Evolutionary conservation across 2,888 invertebrate genomes (phyloP).

Genomic region (Leucoptera coffeella): DNA sequence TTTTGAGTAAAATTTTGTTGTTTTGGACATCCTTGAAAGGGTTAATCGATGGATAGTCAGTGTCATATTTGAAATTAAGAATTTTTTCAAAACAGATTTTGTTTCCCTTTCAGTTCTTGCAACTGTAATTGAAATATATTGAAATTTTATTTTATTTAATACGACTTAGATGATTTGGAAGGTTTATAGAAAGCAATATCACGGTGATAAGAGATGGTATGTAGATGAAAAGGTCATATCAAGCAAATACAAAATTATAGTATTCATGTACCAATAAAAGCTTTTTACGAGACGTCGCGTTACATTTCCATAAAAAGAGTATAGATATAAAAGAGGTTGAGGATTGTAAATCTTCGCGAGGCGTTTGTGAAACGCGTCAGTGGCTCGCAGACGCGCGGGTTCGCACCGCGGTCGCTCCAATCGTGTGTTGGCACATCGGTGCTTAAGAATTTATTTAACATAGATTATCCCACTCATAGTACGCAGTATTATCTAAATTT

Average conservation of each 20-base stretch:
- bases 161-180: too few species aligned
- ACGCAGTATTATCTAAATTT: conserved; percentile 36
- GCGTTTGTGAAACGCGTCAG: too few species aligned
- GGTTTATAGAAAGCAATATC: conserved; percentile 45
- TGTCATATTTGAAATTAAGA: conserved; percentile 29
- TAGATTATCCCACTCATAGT: conserved; percentile 19
- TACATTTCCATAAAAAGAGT: too few species aligned
- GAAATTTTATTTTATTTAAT: too few species aligned
- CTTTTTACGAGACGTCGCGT: too few species aligned
- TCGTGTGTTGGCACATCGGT: conserved; percentile 29
- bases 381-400: too few species aligned
- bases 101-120: too few species aligned
- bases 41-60: too few species aligned
- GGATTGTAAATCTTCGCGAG: conserved; percentile 44
- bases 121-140: too few species aligned
- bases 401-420: conserved; percentile 12
- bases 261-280: too few species aligned
- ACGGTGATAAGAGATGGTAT: conserved; percentile 13
- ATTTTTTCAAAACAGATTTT: too few species aligned
- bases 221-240: conserved; percentile 38
- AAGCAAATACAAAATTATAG: conserved; percentile 35
- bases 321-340: too few species aligned
- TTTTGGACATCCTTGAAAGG: conserved; percentile 22
- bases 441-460: conserved; percentile 35
- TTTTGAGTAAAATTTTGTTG: conserved; percentile 26